phyloP scores from a whole-genome alignment of 2,113 vertebrate genomes.

The Tichodroma muraria region DNA sequence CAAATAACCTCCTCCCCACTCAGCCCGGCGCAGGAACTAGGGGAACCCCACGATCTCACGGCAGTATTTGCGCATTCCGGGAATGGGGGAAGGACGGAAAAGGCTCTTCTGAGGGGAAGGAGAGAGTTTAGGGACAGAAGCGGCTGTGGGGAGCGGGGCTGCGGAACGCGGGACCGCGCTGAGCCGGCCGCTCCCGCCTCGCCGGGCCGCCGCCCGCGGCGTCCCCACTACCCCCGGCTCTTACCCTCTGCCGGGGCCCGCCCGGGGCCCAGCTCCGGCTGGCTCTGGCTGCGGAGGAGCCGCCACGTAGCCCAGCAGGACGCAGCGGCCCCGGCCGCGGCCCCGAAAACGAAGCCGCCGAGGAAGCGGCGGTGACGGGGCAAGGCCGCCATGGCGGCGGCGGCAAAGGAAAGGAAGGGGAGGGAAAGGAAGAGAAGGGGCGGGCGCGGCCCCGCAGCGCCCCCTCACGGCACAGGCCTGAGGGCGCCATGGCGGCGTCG shows the following conservation, averaged over 20 bases:
- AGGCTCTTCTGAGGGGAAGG: neutral
- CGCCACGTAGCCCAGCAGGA: constrained; percentile 43
- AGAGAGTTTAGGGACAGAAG: too few relatives aligned
- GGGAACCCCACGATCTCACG: neutral
- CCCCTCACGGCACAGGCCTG: neutral
- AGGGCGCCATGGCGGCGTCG: fast-evolving
- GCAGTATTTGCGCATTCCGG: neutral
- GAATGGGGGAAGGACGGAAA: too few relatives aligned
- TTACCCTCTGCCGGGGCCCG: constrained; percentile 14
- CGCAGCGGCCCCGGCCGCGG: neutral
- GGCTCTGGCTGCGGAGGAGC: constrained; percentile 10
- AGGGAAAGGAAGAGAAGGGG: fast-evolving
- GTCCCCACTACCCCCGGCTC: neutral
- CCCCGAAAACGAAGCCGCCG: constrained; percentile 58
- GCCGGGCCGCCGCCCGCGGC: too few relatives aligned
- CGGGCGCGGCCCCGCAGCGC: neutral
- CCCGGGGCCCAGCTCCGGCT: neutral
- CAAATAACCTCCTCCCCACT: neutral
- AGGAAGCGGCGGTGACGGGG: constrained; percentile 22
- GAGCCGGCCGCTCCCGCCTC: neutral
- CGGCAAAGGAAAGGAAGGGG: too few relatives aligned
- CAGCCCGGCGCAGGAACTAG: too few relatives aligned
- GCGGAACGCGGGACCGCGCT: neutral
- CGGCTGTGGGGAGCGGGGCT: fast-evolving
- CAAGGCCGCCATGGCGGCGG: constrained; percentile 6